Conservation (phyloP, 2,113 vertebrate genomes). For the Pristiophorus japonicus region DNA sequence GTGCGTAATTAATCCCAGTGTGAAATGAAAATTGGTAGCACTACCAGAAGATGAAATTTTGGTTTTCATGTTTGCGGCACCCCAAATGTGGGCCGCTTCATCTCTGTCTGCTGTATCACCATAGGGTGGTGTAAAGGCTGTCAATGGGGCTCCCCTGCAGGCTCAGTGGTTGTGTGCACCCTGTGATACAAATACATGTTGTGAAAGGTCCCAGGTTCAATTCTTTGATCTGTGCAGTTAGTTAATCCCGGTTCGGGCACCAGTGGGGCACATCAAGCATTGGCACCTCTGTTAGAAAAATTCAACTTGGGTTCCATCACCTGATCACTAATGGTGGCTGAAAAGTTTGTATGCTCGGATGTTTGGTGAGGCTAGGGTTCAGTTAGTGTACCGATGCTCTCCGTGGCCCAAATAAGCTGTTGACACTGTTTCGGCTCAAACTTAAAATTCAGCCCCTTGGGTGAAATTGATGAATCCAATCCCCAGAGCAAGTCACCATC, state of each 20-base stretch:
- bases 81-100: not conserved
- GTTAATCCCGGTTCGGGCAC: not conserved
- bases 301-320: not conserved
- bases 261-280: not conserved
- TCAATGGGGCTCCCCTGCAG: no score
- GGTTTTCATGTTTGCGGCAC: not conserved
- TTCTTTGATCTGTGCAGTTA: not conserved
- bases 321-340: not conserved
- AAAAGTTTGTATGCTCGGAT: not conserved
- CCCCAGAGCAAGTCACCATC: not conserved
- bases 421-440: not conserved
- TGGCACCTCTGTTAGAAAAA: not conserved
- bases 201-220: not conserved
- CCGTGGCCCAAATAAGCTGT: not conserved
- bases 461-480: not conserved
- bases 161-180: no score
- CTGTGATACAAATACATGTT: no score
- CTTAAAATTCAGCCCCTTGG: not conserved
- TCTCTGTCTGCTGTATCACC: not conserved
- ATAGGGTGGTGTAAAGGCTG: not conserved
- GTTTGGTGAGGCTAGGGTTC: not conserved
- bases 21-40: not conserved
- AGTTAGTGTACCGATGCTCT: not conserved
- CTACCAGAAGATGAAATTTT: not conserved
- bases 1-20: not conserved